Evolutionary conservation across 2,888 invertebrate species (phyloP).

Genomic region (Spatulosminthurus flaviceps): DNA sequence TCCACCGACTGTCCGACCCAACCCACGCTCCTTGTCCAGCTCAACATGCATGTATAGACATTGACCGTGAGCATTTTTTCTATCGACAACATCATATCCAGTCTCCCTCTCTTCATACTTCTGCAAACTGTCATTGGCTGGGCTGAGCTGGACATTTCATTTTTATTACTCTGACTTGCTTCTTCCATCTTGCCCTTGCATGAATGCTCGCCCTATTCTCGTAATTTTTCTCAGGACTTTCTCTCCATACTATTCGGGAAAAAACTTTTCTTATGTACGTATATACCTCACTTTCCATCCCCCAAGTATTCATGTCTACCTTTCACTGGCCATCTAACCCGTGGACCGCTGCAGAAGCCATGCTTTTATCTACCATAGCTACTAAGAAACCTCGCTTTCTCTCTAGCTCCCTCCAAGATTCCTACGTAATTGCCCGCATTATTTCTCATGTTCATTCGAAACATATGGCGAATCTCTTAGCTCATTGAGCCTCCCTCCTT

Average conservation of each 20-base stretch:
- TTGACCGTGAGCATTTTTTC: background rate
- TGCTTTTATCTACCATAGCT: background rate
- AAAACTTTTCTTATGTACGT: background rate
- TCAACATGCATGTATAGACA: background rate
- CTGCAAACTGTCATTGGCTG: slow-evolving; percentile 12
- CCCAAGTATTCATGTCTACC: background rate
- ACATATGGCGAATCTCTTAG: slow-evolving; percentile 31
- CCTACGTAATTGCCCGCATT: slow-evolving; percentile 36
- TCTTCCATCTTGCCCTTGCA: slow-evolving; percentile 34
- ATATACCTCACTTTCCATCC: background rate
- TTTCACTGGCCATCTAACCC: background rate
- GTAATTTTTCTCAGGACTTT: slow-evolving; percentile 3
- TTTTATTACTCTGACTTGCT: slow-evolving; percentile 42
- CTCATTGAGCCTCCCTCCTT: slow-evolving; percentile 22
- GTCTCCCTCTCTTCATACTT: slow-evolving; percentile 3
- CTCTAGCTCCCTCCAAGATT: background rate
- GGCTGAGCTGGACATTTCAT: slow-evolving; percentile 44
- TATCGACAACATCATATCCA: slow-evolving; percentile 28
- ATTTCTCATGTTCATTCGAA: slow-evolving; percentile 38
- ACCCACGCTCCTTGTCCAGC: background rate
- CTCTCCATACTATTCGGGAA: background rate
- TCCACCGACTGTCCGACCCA: background rate
- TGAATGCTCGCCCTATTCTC: slow-evolving; percentile 37
- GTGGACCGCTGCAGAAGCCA: background rate
- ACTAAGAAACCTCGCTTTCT: background rate